Percentiles rank a stretch among this genome's conserved stretches.
phyloP scores from a whole-genome alignment of 2,113 vertebrate species.

The Chaetodon trifascialis region DNA sequence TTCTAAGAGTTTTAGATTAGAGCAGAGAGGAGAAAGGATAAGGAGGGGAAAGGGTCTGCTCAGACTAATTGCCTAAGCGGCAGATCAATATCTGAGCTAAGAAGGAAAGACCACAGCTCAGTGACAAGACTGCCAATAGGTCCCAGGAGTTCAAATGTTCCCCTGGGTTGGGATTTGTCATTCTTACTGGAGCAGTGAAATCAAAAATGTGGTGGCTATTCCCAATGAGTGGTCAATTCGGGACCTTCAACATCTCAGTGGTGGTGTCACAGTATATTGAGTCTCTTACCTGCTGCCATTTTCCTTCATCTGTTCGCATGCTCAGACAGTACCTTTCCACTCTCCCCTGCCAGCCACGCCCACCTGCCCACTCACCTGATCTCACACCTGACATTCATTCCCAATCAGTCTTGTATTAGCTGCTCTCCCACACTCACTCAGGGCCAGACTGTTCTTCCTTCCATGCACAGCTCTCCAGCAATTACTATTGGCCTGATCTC shows the following conservation, averaged over 20 bases:
- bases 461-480: too few relatives aligned
- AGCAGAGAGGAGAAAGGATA: slow-evolving; percentile 47
- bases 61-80: slow-evolving; percentile 78
- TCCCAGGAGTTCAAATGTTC: slow-evolving; percentile 59
- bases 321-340: too few relatives aligned
- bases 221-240: background rate
- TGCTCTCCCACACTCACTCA: too few relatives aligned
- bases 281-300: too few relatives aligned
- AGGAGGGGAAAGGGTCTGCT: slow-evolving; percentile 46
- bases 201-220: slow-evolving; percentile 33
- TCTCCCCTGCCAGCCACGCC: too few relatives aligned
- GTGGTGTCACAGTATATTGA: background rate
- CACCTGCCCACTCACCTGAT: too few relatives aligned
- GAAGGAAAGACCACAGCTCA: slow-evolving; percentile 63
- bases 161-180: slow-evolving; percentile 61
- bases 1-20: slow-evolving; percentile 55
- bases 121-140: slow-evolving; percentile 59
- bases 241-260: background rate
- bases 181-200: slow-evolving; percentile 34
- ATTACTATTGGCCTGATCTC: too few relatives aligned
- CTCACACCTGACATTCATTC: too few relatives aligned
- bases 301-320: too few relatives aligned
- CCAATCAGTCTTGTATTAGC: too few relatives aligned
- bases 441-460: too few relatives aligned
- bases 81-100: slow-evolving; percentile 73